phyloP scores from a whole-genome alignment of 2,113 vertebrate genomes.

The Genyomyrus donnyi region DNA sequence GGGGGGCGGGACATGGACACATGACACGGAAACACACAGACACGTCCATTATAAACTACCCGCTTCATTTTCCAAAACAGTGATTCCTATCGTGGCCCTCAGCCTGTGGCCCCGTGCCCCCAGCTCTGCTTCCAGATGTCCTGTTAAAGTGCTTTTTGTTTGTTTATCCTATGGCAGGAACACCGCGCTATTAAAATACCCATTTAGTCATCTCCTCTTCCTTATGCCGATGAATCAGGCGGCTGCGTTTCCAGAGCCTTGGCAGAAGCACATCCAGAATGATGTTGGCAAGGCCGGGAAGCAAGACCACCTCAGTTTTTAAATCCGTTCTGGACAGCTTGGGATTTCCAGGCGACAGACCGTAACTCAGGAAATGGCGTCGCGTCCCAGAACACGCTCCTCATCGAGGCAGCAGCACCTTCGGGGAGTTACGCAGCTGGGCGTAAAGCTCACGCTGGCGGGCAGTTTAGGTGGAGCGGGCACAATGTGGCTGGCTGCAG shows the following conservation, averaged over 20 bases:
- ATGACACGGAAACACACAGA: slow-evolving; percentile 3
- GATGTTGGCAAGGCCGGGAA: not conserved
- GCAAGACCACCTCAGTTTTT: not conserved
- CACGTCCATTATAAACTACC: not conserved
- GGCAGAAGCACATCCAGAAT: not conserved
- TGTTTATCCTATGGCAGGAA: not conserved
- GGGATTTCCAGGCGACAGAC: not conserved
- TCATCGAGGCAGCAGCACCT: not conserved
- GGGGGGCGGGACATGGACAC: not conserved
- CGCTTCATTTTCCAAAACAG: not conserved
- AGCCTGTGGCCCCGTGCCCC: not conserved
- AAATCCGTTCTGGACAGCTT: not conserved
- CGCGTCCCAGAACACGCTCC: not conserved
- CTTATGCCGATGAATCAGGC: not conserved
- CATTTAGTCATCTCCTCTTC: slow-evolving; percentile 13
- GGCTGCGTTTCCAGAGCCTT: not conserved
- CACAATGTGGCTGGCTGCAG: not conserved
- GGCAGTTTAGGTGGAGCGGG: not conserved
- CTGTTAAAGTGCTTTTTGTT: slow-evolving; percentile 6
- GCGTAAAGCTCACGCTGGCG: not conserved
- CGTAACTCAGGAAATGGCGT: not conserved
- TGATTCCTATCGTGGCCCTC: slow-evolving; percentile 1
- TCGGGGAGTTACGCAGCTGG: not conserved
- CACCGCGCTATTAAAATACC: not conserved
- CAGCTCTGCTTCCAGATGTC: not conserved